Evolutionary conservation across 2,888 invertebrate genomes (phyloP).

Genomic region (Pyrocoelia pectoralis): DNA sequence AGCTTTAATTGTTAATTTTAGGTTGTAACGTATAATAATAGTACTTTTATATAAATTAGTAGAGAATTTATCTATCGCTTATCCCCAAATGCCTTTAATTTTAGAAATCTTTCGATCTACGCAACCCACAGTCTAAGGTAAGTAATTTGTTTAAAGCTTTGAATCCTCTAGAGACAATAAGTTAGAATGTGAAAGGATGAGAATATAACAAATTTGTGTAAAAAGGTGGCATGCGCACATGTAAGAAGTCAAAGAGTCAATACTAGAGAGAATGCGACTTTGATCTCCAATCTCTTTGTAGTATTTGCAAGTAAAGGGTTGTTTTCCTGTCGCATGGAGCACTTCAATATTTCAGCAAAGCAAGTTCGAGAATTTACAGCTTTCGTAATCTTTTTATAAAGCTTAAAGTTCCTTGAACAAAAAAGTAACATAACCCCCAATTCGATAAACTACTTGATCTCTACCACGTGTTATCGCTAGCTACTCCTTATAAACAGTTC

Average conservation of each 20-base stretch:
- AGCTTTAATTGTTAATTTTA: background rate
- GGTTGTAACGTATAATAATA: background rate
- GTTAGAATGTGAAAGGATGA: slow-evolving; percentile 28
- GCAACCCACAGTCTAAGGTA: slow-evolving; percentile 19
- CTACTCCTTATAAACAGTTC: slow-evolving; percentile 40
- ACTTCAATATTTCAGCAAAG: slow-evolving; percentile 22
- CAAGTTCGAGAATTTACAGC: slow-evolving; percentile 36
- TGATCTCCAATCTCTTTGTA: slow-evolving; percentile 17
- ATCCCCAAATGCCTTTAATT: no score
- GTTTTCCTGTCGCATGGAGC: slow-evolving; percentile 22
- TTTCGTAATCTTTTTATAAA: slow-evolving; percentile 39
- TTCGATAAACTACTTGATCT: slow-evolving; percentile 38
- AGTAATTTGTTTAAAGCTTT: slow-evolving; percentile 15
- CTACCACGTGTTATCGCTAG: slow-evolving; percentile 42
- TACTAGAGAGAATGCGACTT: slow-evolving; percentile 25
- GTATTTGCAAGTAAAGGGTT: slow-evolving; percentile 16
- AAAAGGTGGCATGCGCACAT: slow-evolving; percentile 29
- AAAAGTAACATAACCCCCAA: slow-evolving; percentile 34
- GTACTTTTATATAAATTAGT: no score
- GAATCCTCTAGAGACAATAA: slow-evolving; percentile 19
- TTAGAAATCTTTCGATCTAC: background rate
- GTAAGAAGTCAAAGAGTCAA: slow-evolving; percentile 24
- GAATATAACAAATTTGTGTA: slow-evolving; percentile 22
- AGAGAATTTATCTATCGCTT: no score
- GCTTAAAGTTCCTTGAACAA: slow-evolving; percentile 37